These are phyloP conservation scores for Brienomyrus brachyistius DNA, from an alignment of 2,113 vertebrate species.

Conservation along the genomic window DNA sequence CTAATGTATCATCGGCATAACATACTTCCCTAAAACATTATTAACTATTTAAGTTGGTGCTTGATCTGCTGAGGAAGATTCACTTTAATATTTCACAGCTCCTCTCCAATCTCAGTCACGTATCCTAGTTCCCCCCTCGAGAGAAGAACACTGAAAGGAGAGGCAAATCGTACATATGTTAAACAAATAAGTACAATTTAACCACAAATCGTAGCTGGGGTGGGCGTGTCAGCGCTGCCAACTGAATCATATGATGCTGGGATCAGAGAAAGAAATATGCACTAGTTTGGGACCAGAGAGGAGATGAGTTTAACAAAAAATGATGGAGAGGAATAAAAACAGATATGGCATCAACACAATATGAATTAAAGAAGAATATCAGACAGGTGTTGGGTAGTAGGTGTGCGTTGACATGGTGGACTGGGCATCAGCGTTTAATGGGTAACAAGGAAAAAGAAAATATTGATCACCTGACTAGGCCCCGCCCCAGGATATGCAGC, in stretches of 20 bases:
- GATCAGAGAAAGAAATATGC: background rate
- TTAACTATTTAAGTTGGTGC: background rate
- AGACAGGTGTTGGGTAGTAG: background rate
- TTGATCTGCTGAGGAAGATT: background rate
- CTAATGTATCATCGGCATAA: background rate
- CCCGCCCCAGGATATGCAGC: background rate
- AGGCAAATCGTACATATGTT: background rate
- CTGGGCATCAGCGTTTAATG: background rate
- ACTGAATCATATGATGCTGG: background rate
- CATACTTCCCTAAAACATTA: background rate
- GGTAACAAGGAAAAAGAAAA: background rate
- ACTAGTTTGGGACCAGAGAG: background rate
- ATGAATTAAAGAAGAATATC: background rate
- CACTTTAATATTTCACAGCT: background rate
- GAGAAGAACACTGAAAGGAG: background rate
- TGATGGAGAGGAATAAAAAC: background rate
- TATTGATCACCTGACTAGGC: background rate
- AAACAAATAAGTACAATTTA: background rate
- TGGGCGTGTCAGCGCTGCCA: background rate
- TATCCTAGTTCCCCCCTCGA: background rate
- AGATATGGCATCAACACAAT: background rate
- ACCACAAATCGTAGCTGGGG: background rate
- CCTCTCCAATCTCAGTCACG: background rate
- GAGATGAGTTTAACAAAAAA: background rate
- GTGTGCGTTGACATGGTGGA: background rate